Base-by-base conservation (phyloP, 2,113 vertebrate genomes). In the Tiliqua scincoides region DNA sequence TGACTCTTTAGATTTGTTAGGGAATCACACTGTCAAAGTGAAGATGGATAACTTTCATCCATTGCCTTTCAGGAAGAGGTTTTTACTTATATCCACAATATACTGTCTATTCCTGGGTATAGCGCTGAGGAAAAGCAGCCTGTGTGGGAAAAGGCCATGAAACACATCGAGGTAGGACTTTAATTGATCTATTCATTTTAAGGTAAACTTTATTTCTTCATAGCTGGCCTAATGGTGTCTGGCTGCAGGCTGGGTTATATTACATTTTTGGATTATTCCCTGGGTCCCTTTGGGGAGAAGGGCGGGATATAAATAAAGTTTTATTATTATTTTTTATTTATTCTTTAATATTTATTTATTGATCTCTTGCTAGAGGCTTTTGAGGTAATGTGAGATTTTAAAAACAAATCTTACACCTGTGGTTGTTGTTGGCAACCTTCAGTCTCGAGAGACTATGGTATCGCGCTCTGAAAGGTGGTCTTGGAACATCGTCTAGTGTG, bases 1-100 rank as follows among this genome's bases (percentile, higher is more conserved):
- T 43, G 20, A 15, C 43, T 83, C 6, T 20, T 32, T 57, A n/a
- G 18, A 54, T 74, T 72, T 48, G 43, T 54, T 68, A 30, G 32
- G 15, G 23, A 57, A 17, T 5, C 10, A 67, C 20, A 79, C 30
- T 62, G 32, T 59, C 62, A 27, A 17, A 32, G 25, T 80, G 40
- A 21, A 80, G 7, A 40, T 32, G n/a, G 82, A 5, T 23, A 4
- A 63, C 5, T 35, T 73, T 1, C 32, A 65, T 8, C 4, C 89
- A 91, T 93, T 95, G 48, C 35, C 80, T 84, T 91, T 54, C 93
- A 99, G 98, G 97, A 97, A 87, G 98, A 99, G 87, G 96, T 99
- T 91, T 99, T 98, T 95, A 98, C 96, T 93, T 99, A 98, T 71
- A 97, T 99, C 89, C 98, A 99, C 94, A 98, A 99, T 86, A 98